Evolutionary conservation across 2,797 vertebrate species (phyloP).

Genomic region (Salmo trutta): DNA sequence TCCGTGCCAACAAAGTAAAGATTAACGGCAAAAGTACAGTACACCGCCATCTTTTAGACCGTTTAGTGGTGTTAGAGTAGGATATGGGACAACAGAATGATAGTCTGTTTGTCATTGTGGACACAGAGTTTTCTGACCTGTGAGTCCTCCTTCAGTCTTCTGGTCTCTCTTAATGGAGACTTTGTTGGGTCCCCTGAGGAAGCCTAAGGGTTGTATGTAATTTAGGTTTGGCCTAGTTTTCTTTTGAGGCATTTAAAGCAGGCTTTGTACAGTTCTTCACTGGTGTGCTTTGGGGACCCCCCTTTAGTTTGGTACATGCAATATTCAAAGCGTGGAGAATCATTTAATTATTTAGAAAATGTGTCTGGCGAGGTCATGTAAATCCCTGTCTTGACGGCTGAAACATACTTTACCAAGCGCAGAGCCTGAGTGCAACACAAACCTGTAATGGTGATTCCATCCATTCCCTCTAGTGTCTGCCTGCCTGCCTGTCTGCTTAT

Average conservation of each 20-base stretch:
- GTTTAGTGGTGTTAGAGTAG: neutral
- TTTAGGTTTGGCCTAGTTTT: constrained; percentile 52
- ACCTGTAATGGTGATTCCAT: neutral
- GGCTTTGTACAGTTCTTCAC: constrained; percentile 28
- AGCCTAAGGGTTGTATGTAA: neutral
- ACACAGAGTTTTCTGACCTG: neutral
- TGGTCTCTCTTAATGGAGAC: neutral
- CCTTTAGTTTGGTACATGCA: constrained; percentile 40
- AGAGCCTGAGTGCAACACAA: neutral
- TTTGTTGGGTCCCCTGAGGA: neutral
- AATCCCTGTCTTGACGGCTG: neutral
- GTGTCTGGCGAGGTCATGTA: constrained; percentile 51
- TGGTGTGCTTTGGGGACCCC: constrained; percentile 23
- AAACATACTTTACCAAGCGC: neutral
- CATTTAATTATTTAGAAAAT: constrained; percentile 65
- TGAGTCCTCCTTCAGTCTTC: neutral
- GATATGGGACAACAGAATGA: neutral
- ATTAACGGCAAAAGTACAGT: too few species aligned
- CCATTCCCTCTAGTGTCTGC: neutral
- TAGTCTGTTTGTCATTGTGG: neutral
- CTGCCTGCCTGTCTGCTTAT: neutral
- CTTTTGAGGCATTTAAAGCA: constrained; percentile 26
- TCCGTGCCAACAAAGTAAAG: too few species aligned
- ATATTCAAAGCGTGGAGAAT: constrained; percentile 55
- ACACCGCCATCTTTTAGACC: neutral